Conservation (phyloP, 2,113 vertebrate species). For the Vombatus ursinus region DNA sequence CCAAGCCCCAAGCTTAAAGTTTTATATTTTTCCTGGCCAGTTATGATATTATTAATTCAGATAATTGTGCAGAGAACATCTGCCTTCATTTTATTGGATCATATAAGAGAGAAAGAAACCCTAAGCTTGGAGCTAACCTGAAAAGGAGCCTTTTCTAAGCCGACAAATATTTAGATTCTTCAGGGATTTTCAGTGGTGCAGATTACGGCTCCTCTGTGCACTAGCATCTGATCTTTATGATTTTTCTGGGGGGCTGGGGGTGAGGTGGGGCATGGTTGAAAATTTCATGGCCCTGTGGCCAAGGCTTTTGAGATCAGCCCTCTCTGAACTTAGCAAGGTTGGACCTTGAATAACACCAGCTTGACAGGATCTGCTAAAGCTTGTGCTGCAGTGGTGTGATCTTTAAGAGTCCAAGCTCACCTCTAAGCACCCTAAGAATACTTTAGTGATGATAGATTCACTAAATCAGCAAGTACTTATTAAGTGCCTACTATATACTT, state of each 20-base stretch:
- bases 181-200: background rate
- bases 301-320: background rate
- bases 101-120: constrained; percentile 19
- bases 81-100: constrained; percentile 12
- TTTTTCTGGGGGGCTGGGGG: background rate
- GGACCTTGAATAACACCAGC: background rate
- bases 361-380: background rate
- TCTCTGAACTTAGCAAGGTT: background rate
- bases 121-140: background rate
- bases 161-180: background rate
- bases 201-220: background rate
- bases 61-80: background rate
- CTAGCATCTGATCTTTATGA: background rate
- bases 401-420: background rate
- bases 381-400: background rate
- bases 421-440: background rate
- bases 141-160: background rate
- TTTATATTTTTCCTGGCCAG: background rate
- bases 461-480: background rate
- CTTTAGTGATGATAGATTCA: background rate
- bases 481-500: background rate
- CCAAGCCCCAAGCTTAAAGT: background rate
- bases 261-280: background rate
- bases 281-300: background rate
- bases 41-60: background rate